Evolutionary conservation across 1,140 invertebrate species (phyloP), one percentile per base, ranked within the genome.

Genomic region (Drosophila nikananu): DNA sequence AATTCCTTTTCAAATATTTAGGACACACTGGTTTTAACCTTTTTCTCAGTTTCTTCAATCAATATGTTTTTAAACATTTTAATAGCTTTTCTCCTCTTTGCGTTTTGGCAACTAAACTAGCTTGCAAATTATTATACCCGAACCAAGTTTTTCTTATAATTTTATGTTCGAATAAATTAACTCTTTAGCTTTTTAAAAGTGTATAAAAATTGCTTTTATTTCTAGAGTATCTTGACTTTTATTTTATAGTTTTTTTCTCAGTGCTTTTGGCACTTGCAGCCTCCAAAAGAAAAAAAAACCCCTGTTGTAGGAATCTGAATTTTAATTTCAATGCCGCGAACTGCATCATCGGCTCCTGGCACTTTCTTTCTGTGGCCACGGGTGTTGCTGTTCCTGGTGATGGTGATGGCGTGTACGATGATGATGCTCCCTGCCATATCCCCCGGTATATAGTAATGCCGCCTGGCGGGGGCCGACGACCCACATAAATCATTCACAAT

Each of bases 401-500:
- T 59, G 67, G 21, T 65, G 67, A n/a, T 65, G 60, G 60, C 21
- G 12, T 19, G 58, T 32, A 5, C 25, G 49, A 54, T 37, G 32
- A 55, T 55, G 52, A 37, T 55, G 32, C 52, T 37, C 32, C 52
- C 32, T 55, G 52, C 12, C 12, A 13, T 52, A 57, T 39, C 15
- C 35, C 52, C 35, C 54, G 21, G 54, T 57, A 25, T 25, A 62
- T 49, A 27, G 39, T 46, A 39, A 17, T 75, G 70, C 59, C 70
- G 81, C 83, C 79, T 80, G 75, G 67, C 62, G 80, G 73, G 72
- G 66, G 71, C 68, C 83, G 57, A 79, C 80, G 84, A 84, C 84
- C 84, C 86, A 90, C 81, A 89, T 89, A 89, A 89, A 89, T 89
- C 84, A 89, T 89, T 89, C 70, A 89, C 81, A 89, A 89, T 89